Base-by-base conservation (phyloP, 2,113 vertebrate genomes). In the Laterallus jamaicensis region DNA sequence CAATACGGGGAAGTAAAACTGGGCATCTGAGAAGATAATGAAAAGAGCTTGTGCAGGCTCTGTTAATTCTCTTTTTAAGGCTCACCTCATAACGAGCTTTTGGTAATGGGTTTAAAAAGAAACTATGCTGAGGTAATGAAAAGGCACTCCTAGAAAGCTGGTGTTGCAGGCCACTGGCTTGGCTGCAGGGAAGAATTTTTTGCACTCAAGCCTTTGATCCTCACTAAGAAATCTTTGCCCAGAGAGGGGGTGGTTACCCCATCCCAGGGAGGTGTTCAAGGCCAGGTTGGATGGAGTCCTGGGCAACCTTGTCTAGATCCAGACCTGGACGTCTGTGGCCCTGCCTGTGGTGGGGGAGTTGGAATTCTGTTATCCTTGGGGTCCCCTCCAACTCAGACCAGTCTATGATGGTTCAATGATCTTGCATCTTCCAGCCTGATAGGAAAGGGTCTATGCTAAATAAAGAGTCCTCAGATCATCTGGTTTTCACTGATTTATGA, bases 11-110 rank as follows among this genome's bases (percentile, higher is more conserved):
- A 91, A 64, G 64, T 81, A 88, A 97, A 96, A 76, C n/a, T 63
- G 54, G 70, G 74, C 39, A 52, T 90, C 74, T 86, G 88, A 93
- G 96, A 92, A 91, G 92, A 86, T 86, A 81, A 60, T 59, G 88
- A 47, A 81, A 83, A 95, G 47, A 92, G 63, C 58, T 80, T 12
- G 78, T n/a, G 81, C 25, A 54, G 16, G 17, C 42, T 82, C 44
- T 82, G 39, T 5, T 78, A 78, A 86, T 88, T 95, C 66, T 76
- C 32, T 58, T 80, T 60, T 66, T 56, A 39, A 75, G 50, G 66
- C 60, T 96, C 63, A 77, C 82, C 88, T 95, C 82, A 76, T 50
- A 85, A 58, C 2, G 3, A 49, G 37, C 9, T 3, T 83, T 91
- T 92, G 25, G 44, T 74, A 88, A 21, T 37, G 31, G 31, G 47